Conservation (phyloP, 1,140 invertebrate species). For the Scaptomyza montana region DNA sequence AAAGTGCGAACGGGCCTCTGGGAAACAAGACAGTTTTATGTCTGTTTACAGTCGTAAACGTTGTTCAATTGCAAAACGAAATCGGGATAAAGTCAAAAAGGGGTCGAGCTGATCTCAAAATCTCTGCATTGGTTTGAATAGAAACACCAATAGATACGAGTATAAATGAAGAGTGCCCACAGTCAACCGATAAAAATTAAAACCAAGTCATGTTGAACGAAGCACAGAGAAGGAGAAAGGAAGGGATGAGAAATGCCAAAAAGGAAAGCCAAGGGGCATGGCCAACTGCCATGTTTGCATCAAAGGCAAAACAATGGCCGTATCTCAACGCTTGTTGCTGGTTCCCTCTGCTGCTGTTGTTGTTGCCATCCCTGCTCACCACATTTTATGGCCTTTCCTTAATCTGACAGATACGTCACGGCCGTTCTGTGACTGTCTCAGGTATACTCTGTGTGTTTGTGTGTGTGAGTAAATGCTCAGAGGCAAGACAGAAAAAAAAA, state of each 20-base stretch:
- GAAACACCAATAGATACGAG: constrained; percentile 9
- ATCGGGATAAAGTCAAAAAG: constrained; percentile 8
- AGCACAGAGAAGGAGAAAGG: background rate
- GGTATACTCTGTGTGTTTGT: constrained; percentile 15
- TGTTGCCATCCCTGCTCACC: constrained; percentile 81
- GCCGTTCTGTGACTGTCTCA: constrained; percentile 37
- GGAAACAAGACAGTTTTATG: constrained; percentile 73
- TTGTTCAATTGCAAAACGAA: constrained; percentile 65
- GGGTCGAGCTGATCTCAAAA: constrained; percentile 23
- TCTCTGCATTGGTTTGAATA: background rate
- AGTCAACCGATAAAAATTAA: constrained; percentile 74
- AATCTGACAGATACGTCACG: constrained; percentile 83
- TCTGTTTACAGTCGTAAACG: constrained; percentile 83
- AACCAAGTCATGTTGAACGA: constrained; percentile 43
- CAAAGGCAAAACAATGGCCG: constrained; percentile 68
- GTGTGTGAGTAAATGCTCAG: constrained; percentile 17
- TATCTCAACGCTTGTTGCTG: constrained; percentile 49
- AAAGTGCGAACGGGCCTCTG: constrained; percentile 30
- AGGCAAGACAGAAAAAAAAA: constrained; percentile 20
- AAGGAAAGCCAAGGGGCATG: constrained; percentile 28
- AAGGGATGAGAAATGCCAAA: constrained; percentile 9
- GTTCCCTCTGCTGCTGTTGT: constrained; percentile 15
- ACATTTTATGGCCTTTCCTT: constrained; percentile 79
- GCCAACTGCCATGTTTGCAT: constrained; percentile 75
- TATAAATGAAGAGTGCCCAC: constrained; percentile 58